Base-by-base conservation (phyloP, 2,888 invertebrate genomes). In the Drosophila suboccidentalis region DNA sequence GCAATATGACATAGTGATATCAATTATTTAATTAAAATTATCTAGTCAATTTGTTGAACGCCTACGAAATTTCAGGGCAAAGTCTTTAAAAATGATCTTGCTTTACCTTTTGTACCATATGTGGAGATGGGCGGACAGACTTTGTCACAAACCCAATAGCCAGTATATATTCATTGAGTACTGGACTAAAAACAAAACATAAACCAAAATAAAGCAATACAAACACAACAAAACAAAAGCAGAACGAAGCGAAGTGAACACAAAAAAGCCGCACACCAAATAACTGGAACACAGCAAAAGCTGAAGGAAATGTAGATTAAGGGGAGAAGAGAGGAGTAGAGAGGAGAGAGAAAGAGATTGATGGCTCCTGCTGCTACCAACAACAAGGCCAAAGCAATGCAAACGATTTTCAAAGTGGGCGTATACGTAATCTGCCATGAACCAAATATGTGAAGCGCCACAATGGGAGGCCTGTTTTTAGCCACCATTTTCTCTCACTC, bases 361-460 rank as follows among this genome's bases (percentile, higher is more conserved):
- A 58, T 47, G 46, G 59, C 46, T 43, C 44, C 54, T 43, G 61
- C 47, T 47, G 19, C 36, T 34, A 47, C 62, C 43, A 26, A 26
- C 43, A 65, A 55, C 71, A 67, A 41, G 71, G 67, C 51, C 44
- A 61, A 75, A 58, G 83, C 77, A 87, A 87, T 78, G 84, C 87
- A 82, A 82, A 75, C 82, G 82, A 87, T 82, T 84, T 82, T 78
- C 72, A 82, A 82, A 87, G 82, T 71, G 78, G 75, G 84, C 89
- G 89, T 88, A 77, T 80, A 86, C 80, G 87, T 78, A 84, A 89
- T 83, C 89, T 88, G 87, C 84, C 87, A 80, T 86, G 89, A 84
- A 78, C 83, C 89, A 84, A 84, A 88, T 84, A 83, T 80, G 87
- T 61, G 71, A 66, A 71, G 51, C 50, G 62, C 66, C 64, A 77